These are phyloP conservation scores for Xyliphius kryptos DNA, from an alignment of 2,113 vertebrate species.

Conservation along the genomic window DNA sequence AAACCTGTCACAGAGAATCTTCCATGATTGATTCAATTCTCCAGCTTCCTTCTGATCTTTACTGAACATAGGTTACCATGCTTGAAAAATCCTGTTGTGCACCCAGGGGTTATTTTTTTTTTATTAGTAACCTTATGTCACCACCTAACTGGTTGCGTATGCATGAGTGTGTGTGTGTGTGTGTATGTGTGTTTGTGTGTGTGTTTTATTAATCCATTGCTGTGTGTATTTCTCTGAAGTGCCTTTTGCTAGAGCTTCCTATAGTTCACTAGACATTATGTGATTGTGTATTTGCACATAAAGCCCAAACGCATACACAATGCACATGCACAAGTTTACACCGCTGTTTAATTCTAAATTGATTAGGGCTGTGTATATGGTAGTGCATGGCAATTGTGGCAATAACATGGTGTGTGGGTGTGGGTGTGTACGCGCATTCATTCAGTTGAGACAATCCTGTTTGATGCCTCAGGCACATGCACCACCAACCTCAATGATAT, in stretches of 20 bases:
- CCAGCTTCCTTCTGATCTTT: no score
- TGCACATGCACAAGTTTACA: conserved; percentile 39
- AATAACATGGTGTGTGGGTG: conserved; percentile 48
- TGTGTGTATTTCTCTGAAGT: conserved; percentile 52
- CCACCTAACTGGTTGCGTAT: conserved; percentile 2
- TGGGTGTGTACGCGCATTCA: not conserved
- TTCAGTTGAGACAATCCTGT: conserved; percentile 54
- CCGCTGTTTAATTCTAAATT: conserved; percentile 35
- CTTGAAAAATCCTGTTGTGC: not conserved
- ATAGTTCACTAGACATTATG: conserved; percentile 39
- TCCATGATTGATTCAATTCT: conserved; percentile 20
- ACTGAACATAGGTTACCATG: no score
- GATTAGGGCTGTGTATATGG: conserved; percentile 36
- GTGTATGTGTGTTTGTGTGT: conserved; percentile 38
- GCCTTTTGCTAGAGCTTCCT: conserved; percentile 57
- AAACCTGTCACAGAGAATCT: conserved; percentile 62
- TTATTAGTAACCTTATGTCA: conserved; percentile 22
- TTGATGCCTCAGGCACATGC: conserved; percentile 51
- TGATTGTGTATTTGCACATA: conserved; percentile 36
- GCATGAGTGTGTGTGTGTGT: conserved; percentile 42
- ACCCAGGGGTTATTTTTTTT: conserved; percentile 34
- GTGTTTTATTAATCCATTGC: conserved; percentile 18
- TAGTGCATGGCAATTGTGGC: conserved; percentile 55
- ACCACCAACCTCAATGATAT: conserved; percentile 23
- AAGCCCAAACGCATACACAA: conserved; percentile 29